Percentiles rank a stretch among this genome's conserved stretches.
phyloP scores from a whole-genome alignment of 2,797 vertebrate species.

The Sebastes oblongus region DNA sequence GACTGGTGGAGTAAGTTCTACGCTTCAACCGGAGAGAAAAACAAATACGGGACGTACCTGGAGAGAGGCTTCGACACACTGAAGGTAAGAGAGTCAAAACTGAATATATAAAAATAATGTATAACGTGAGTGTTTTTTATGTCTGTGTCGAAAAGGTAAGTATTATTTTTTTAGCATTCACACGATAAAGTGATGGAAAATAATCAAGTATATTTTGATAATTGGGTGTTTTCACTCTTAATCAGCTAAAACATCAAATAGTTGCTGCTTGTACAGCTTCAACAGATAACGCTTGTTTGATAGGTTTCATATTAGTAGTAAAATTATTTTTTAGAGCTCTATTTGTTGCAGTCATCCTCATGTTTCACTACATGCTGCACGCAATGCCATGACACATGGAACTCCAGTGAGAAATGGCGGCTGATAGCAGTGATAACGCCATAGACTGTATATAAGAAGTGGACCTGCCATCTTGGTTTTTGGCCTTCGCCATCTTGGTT shows the following conservation, averaged over 20 bases:
- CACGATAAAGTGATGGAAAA: neutral
- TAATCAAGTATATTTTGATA: neutral
- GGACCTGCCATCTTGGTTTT: neutral
- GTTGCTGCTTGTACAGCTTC: neutral
- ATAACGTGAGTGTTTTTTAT: too few relatives aligned
- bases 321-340: neutral
- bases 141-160: too few relatives aligned
- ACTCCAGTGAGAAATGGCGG: too few relatives aligned
- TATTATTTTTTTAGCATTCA: too few relatives aligned
- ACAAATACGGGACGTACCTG: conserved; percentile 91
- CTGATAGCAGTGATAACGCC: too few relatives aligned
- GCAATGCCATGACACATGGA: too few relatives aligned
- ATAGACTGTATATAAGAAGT: too few relatives aligned
- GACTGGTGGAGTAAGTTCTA: conserved; percentile 99
- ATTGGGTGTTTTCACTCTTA: neutral
- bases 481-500: too few relatives aligned
- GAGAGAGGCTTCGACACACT: conserved; percentile 92
- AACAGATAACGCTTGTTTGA: too few relatives aligned
- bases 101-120: too few relatives aligned
- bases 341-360: neutral
- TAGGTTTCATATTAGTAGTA: neutral
- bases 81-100: conserved; percentile 77
- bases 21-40: conserved; percentile 88
- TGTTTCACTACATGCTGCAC: neutral
- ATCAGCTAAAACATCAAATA: neutral